Base-by-base conservation (phyloP, 2,888 invertebrate species). In the Andrena marginata region DNA sequence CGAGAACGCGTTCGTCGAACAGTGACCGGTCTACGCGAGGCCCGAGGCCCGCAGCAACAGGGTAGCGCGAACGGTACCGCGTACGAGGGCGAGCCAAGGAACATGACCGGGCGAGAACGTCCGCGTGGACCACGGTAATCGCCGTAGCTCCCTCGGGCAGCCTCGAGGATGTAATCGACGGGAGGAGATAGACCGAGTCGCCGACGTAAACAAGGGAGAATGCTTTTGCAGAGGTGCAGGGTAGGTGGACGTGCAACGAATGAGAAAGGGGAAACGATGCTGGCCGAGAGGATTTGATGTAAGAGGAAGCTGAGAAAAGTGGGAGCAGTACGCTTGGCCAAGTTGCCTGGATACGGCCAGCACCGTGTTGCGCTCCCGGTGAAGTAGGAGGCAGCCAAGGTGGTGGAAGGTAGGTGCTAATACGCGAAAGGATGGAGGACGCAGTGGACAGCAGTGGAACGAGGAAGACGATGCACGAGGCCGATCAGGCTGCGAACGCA, bases 321-420 rank as follows among this genome's bases (percentile, higher is more conserved):
- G 82, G 81, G 82, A 85, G 89, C 85, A 84, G 81, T 84, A 85
- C 85, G 85, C 84, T 89, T 85, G 74, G 82, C 85, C 82, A 82
- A 89, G 88, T 88, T 87, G 89, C 89, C 88, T 86, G 84, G 89
- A 85, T 85, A 85, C 87, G 85, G 84, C 80, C 80, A 85, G 85
- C 88, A 87, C 88, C 89, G 89, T 89, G 89, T 89, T 89, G 89
- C 87, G 89, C 86, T 87, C 84, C 82, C 82, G 77, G 10, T 80
- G 78, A 87, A 89, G 87, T 83, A 82, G 89, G 89, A 80, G 85
- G 79, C 77, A 80, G 79, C 64, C 68, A 79, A 83, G 80, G 80
- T 59, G 80, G 77, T 73, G 88, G 85, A 78, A 83, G 80, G 87
- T 79, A 78, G 87, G 87, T 87, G 85, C 74, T 81, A 71, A 81